Percentiles rank a stretch among this genome's conserved stretches.
These are phyloP conservation scores for Hypomecis atomaria DNA, from an alignment of 2,888 invertebrate species.

Conservation along the genomic window DNA sequence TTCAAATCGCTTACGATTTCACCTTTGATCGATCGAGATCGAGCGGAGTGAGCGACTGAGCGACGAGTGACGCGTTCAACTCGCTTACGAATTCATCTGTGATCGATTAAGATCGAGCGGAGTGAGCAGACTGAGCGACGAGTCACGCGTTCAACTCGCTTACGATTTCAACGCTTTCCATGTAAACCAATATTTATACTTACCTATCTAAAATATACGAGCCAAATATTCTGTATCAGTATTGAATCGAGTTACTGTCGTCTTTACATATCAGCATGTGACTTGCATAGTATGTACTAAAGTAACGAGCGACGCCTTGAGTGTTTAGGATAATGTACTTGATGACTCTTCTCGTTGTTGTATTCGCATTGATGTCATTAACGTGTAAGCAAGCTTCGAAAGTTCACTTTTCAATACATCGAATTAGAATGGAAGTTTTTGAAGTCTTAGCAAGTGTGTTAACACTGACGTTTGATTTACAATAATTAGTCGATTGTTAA, in stretches of 20 bases:
- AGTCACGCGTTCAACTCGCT: conserved; percentile 57
- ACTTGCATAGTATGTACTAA: conserved; percentile 75
- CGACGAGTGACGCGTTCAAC: conserved; percentile 20
- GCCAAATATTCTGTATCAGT: conserved; percentile 75
- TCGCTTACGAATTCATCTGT: conserved; percentile 62
- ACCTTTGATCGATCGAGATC: too few species aligned
- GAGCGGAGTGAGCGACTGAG: conserved; percentile 27
- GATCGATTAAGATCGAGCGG: conserved; percentile 67
- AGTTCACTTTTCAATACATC: conserved; percentile 75
- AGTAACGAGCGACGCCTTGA: conserved; percentile 65
- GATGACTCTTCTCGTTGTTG: conserved; percentile 69
- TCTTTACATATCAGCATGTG: conserved; percentile 83
- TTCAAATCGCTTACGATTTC: too few species aligned
- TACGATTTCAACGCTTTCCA: conserved; percentile 66
- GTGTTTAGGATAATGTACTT: conserved; percentile 64
- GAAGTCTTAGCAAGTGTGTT: conserved; percentile 63
- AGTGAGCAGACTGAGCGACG: conserved; percentile 50
- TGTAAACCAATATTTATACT: conserved; percentile 54
- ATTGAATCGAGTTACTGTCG: conserved; percentile 75
- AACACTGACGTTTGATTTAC: conserved; percentile 60
- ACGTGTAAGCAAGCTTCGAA: conserved; percentile 65
- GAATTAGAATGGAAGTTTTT: conserved; percentile 73
- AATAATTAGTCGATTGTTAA: conserved; percentile 63
- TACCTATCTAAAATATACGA: conserved; percentile 46
- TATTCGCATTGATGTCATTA: conserved; percentile 70